Conservation (phyloP, 2,113 vertebrate species). For the Cochlearius cochlearius region DNA sequence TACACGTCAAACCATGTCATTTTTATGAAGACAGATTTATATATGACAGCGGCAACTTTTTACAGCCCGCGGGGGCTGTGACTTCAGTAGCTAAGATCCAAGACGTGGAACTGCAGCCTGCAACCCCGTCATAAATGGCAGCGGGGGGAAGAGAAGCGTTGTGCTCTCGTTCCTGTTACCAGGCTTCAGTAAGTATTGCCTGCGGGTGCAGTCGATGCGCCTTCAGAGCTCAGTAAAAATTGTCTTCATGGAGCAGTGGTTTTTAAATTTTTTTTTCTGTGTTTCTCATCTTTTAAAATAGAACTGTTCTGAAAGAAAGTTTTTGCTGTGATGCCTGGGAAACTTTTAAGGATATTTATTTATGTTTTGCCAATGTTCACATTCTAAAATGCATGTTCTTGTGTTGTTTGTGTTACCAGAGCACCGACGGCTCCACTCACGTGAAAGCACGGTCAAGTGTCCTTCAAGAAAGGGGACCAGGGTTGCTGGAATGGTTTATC, state of each 20-base stretch:
- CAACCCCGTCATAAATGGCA: not conserved
- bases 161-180: not conserved
- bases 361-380: not conserved
- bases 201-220: not conserved
- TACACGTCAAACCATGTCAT: slow-evolving; percentile 22
- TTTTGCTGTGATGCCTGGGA: not conserved
- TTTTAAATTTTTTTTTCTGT: not conserved
- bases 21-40: slow-evolving; percentile 56
- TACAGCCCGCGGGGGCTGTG: slow-evolving; percentile 7
- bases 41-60: slow-evolving; percentile 29
- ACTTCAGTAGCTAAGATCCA: slow-evolving; percentile 26
- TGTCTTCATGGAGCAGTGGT: not conserved
- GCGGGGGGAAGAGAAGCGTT: not conserved
- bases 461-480: not conserved
- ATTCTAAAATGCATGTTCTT: not conserved
- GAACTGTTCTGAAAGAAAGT: not conserved
- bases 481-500: not conserved
- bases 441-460: not conserved
- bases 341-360: not conserved
- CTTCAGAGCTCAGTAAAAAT: not conserved
- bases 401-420: not conserved
- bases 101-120: not conserved
- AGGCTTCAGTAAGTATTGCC: not conserved
- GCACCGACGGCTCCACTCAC: not conserved
- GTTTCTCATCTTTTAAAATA: slow-evolving; percentile 17